Base-by-base conservation (phyloP, 2,797 vertebrate species). In the Natrix natrix region DNA sequence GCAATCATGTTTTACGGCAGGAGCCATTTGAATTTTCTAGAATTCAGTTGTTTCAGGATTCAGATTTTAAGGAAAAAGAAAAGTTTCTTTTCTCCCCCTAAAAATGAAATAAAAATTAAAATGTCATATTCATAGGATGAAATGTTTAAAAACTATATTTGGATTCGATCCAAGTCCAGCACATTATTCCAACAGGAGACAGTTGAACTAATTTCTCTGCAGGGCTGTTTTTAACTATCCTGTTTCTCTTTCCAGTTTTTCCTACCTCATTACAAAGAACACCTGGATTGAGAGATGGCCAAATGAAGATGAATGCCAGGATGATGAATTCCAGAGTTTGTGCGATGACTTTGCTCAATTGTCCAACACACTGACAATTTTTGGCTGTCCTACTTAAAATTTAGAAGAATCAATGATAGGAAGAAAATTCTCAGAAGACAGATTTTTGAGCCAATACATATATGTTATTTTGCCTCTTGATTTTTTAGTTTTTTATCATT, bases 241-340 rank as follows among this genome's bases (percentile, higher is more conserved):
- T 24, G 7, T 43, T 32, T 78, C 59, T 57, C 37, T 89, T 92
- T 95, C 54, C 63, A 96, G 95, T 22, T 28, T 92, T 43, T 87
- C 74, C 20, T 96, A 96, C 37, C 43, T 95, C 54, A 94, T 96
- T 63, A 95, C 87, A 57, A 94, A 86, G 11, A 90, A 89, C 5
- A 95, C 95, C 14, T 95, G 95, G 95, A 91, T 95, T 0, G 95
- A 96, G 78, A 74, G 17, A 7, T 66, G 94, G 52, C 95, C 95
- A 26, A 74, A 22, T 11, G 90, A 91, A 91, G 63, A 57, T 1
- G 92, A 94, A 63, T 96, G 95, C 59, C 93, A 95, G 59, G n/a
- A 92, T 3, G 63, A 43, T 2, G 17, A 90, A 48, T 37, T 92
- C 48, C 4, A 87, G 8, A 12, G 63, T 6, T 56, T 94, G 20